Conservation (phyloP, 2,888 invertebrate genomes). For the Xanthia icteritia region DNA sequence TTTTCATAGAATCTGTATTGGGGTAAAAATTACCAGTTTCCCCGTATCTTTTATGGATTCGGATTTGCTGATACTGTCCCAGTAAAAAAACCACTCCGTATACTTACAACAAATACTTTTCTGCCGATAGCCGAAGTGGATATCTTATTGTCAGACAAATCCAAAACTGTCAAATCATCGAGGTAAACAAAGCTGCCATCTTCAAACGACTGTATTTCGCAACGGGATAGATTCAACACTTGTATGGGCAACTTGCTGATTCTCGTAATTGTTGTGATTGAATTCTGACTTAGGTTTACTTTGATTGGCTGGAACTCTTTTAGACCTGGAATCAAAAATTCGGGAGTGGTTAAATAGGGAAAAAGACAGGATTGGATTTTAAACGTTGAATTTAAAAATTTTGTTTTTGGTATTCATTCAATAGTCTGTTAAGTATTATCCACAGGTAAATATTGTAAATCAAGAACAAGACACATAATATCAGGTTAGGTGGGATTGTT, state of each 20-base stretch:
- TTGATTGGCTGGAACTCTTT: constrained; percentile 61
- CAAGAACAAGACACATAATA: too few species aligned
- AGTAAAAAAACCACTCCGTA: too few species aligned
- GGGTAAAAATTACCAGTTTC: too few species aligned
- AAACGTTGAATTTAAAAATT: too few species aligned
- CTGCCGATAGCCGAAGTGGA: constrained; percentile 87
- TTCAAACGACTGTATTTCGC: constrained; percentile 90
- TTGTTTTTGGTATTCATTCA: too few species aligned
- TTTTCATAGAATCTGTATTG: too few species aligned
- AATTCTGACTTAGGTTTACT: constrained; percentile 81
- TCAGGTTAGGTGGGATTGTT: too few species aligned
- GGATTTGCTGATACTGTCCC: too few species aligned
- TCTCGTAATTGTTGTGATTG: constrained; percentile 77
- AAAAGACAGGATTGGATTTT: neutral
- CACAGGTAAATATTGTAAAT: too few species aligned
- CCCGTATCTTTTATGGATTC: too few species aligned
- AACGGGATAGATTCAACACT: constrained; percentile 90
- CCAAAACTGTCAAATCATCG: constrained; percentile 89
- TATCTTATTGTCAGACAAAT: constrained; percentile 92
- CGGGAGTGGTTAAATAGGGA: neutral
- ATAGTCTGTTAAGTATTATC: too few species aligned
- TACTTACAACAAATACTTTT: constrained; percentile 91
- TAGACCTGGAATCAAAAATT: constrained; percentile 68
- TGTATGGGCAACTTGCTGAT: constrained; percentile 87
- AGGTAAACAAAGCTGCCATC: constrained; percentile 91